These are phyloP conservation scores for Trissolcus brochymenae DNA, from an alignment of 2,888 invertebrate species.

Conservation along the genomic window DNA sequence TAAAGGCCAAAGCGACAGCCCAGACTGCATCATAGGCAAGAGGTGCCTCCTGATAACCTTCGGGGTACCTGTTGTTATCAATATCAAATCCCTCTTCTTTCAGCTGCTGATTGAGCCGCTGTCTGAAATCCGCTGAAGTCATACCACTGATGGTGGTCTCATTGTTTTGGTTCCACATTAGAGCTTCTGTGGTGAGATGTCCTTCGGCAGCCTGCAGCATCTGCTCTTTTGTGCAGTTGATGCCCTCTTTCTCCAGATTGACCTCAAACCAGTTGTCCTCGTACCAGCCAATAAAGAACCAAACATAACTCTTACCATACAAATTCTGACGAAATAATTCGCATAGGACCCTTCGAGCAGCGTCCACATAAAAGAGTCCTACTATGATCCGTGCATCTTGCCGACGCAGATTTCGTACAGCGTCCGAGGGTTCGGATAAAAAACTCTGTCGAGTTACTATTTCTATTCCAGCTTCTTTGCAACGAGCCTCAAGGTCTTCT, in stretches of 20 bases:
- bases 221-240: conserved; percentile 94
- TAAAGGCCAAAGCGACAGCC: conserved; percentile 98
- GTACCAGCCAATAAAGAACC: conserved; percentile 99
- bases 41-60: conserved; percentile 98
- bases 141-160: conserved; percentile 96
- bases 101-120: conserved; percentile 88
- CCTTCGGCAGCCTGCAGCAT: conserved; percentile 97
- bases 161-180: conserved; percentile 98
- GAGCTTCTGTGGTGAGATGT: conserved; percentile 97
- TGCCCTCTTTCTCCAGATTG: conserved; percentile 88
- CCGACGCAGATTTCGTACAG: conserved; percentile 93
- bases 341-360: conserved; percentile 96
- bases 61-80: conserved; percentile 90
- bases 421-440: conserved; percentile 96
- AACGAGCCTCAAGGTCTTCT: conserved; percentile 96
- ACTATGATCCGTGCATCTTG: conserved; percentile 99
- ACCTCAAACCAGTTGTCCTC: conserved; percentile 99
- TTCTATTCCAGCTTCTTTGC: conserved; percentile 94
- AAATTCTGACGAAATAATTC: conserved; percentile 96
- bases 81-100: conserved; percentile 90
- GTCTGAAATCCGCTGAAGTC: conserved; percentile 94
- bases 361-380: conserved; percentile 98
- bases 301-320: conserved; percentile 97
- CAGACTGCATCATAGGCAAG: conserved; percentile 99
- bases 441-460: conserved; percentile 98